Evolutionary conservation across 2,888 invertebrate species (phyloP), one percentile per base, ranked within the genome.

Genomic region (Lobophora halterata): DNA sequence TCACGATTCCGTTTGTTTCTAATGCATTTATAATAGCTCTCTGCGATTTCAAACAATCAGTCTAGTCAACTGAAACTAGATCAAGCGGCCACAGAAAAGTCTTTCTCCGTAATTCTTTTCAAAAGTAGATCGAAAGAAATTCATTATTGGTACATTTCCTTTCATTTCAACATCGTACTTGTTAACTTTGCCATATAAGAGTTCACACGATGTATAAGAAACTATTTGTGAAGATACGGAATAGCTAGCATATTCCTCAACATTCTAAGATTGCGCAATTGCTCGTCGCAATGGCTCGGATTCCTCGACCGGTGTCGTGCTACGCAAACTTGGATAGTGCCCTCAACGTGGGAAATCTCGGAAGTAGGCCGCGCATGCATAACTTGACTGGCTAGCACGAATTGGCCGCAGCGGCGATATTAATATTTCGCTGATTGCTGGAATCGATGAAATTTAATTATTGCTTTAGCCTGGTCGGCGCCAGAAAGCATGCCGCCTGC

Each of bases 301-400:
- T 47, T 45, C 43, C 17, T 33, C 3, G 18, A 11, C 11, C 42
- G 36, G 35, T 44, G 31, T 55, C 55, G 16, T 48, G 45, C 50
- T 52, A 52, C 50, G 51, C 49, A 46, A 44, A 48, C 31, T 50
- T 27, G 29, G 37, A 41, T 58, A 52, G 57, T 58, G 37, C 48
- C 19, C 23, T 29, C 27, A 34, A 63, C 68, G 73, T 78, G 79
- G 71, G 76, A 77, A 79, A 70, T 69, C 58, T 69, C 34, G 36
- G 47, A 64, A 63, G 61, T 53, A 49, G 52, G 55, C 41, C 54
- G 45, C 49, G 58, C 56, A 64, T 70, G 57, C 49, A 66, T 67
- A 66, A 46, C 29, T 38, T 35, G 46, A 37, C 27, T 16, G 18
- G 18, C 32, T 24, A 34, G 34, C 27, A 41, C 20, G 26, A 36